phyloP scores from a whole-genome alignment of 2,888 invertebrate species.

The Dioctria linearis region DNA sequence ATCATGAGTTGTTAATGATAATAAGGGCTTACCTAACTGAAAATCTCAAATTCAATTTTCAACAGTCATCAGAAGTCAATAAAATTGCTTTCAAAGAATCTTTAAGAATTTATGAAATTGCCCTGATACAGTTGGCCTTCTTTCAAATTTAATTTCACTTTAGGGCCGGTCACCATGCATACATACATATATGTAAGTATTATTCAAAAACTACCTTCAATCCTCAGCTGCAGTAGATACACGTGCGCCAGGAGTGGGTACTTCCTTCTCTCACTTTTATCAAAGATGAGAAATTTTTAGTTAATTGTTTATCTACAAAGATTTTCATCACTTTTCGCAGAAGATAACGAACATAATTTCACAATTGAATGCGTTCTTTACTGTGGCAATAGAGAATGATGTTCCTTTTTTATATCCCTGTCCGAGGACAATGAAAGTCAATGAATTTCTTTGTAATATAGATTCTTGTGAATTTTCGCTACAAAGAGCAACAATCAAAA shows the following conservation, averaged over 20 bases:
- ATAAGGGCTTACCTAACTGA: not conserved
- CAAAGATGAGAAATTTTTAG: constrained; percentile 16
- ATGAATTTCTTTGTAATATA: constrained; percentile 18
- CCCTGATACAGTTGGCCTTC: not conserved
- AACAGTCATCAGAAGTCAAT: constrained; percentile 8
- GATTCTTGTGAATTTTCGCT: constrained; percentile 22
- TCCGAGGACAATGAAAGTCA: constrained; percentile 39
- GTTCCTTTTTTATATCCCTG: not conserved
- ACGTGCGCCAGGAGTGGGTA: not conserved
- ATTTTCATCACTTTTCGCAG: constrained; percentile 29
- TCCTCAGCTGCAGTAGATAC: not conserved
- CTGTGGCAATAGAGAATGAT: not conserved
- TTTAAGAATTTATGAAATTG: too few species aligned
- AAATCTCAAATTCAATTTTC: constrained; percentile 26
- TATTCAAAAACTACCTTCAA: not conserved
- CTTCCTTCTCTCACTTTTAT: not conserved
- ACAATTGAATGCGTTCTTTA: constrained; percentile 30
- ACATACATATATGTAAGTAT: not conserved
- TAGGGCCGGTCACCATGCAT: not conserved
- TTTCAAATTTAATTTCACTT: not conserved
- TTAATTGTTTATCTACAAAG: constrained; percentile 32
- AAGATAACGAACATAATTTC: constrained; percentile 33
- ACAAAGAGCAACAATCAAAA: constrained; percentile 46
- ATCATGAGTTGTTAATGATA: not conserved
- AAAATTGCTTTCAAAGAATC: not conserved